Evolutionary conservation across 2,888 invertebrate genomes (phyloP).

Genomic region (Synergus gifuensis): DNA sequence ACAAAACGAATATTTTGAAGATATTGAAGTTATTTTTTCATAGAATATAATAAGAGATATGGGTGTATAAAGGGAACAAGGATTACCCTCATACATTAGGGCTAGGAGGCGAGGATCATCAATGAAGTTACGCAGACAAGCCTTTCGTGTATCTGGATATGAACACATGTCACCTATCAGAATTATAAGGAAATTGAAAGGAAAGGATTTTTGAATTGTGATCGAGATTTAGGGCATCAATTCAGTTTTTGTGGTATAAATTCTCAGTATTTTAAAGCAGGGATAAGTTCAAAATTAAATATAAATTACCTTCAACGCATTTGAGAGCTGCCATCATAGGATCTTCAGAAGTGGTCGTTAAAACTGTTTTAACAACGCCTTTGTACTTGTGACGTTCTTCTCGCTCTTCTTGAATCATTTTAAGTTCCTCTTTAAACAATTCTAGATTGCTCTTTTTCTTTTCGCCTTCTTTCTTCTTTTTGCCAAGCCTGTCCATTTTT

Average conservation of each 20-base stretch:
- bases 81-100: conserved; percentile 70
- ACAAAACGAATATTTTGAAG: conserved; percentile 42
- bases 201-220: conserved; percentile 21
- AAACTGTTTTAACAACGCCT: conserved; percentile 82
- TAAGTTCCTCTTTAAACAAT: conserved; percentile 97
- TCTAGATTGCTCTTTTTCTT: conserved; percentile 99
- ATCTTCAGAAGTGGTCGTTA: conserved; percentile 71
- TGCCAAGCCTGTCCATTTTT: conserved; percentile 83
- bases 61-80: conserved; percentile 30
- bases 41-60: conserved; percentile 43
- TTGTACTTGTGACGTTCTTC: conserved; percentile 97
- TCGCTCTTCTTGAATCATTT: conserved; percentile 98
- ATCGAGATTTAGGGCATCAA: neutral
- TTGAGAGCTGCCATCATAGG: conserved; percentile 75
- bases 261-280: no score
- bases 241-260: neutral
- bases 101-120: conserved; percentile 69
- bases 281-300: neutral
- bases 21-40: neutral
- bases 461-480: conserved; percentile 86
- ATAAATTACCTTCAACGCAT: conserved; percentile 72
- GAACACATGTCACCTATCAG: conserved; percentile 57
- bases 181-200: conserved; percentile 32
- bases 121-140: conserved; percentile 65
- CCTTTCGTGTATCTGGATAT: conserved; percentile 67